Base-by-base conservation (phyloP, 2,113 vertebrate genomes). In the Osmerus mordax region DNA sequence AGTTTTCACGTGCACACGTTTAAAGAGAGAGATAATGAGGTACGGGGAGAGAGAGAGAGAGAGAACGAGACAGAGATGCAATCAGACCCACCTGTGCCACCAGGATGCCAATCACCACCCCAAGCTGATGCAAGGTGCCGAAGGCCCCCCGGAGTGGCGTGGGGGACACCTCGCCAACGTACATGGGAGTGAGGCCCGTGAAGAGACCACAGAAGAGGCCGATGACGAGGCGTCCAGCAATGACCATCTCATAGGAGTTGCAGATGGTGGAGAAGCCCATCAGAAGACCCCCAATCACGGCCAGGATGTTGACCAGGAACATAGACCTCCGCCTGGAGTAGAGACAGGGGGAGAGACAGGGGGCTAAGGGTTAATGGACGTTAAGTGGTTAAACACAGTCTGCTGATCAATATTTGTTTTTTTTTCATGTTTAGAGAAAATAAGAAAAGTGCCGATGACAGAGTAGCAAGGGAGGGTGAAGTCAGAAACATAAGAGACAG, bases 171-270 rank as follows among this genome's bases (percentile, higher is more conserved):
- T 99, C 97, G 0, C 96, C 96, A 68, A 99, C 93, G 55, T 98
- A 99, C 95, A 99, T 96, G 68, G 97, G 97, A 8, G 97, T 96
- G 32, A 99, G 92, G 52, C 96, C 96, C 0, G 97, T 98, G 74
- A 94, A 94, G 6, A 98, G 94, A 0, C 97, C 97, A 0, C 96
- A 99, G 89, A 96, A 99, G 14, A 94, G 6, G 0, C 97, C 97
- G 1, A 96, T 96, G 64, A 98, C 0, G 25, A 99, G 84, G 0
- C 96, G 95, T 0, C 97, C 97, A 2, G 94, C 74, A 25, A 99
- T 95, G 73, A 99, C 83, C 96, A 99, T 98, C 85, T 96, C 97
- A 2, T 95, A 89, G 0, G 97, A 93, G 41, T 81, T 65, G 5
- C 93, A 93, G 11, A 90, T 16, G 81, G 94, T 95, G 21, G 92